phyloP scores from a whole-genome alignment of 2,888 invertebrate genomes.

The Trachelus troglodyta region DNA sequence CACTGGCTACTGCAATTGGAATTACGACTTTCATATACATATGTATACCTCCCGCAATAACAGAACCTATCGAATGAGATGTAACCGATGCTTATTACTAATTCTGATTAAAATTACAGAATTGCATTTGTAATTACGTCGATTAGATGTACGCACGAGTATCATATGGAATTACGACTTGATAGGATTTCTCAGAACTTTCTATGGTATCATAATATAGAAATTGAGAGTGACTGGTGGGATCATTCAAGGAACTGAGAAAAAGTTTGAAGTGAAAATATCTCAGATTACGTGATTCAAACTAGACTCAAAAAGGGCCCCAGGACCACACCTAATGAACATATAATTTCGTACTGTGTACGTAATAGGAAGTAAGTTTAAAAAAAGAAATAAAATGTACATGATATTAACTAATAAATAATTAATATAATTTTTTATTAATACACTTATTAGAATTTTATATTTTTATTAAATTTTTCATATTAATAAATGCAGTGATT shows the following conservation, averaged over 20 bases:
- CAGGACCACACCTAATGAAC: neutral
- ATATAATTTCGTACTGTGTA: neutral
- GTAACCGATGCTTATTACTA: slow-evolving; percentile 21
- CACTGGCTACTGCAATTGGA: neutral
- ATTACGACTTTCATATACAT: neutral
- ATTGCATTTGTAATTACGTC: neutral
- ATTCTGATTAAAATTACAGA: neutral
- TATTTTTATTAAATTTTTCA: neutral
- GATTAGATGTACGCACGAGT: neutral
- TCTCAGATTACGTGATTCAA: neutral
- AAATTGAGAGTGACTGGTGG: neutral
- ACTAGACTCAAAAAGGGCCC: neutral
- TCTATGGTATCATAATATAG: neutral
- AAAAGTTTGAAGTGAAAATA: neutral
- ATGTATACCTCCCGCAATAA: neutral
- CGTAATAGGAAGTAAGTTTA: neutral
- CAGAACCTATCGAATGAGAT: slow-evolving; percentile 10
- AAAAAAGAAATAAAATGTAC: neutral
- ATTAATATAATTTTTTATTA: neutral
- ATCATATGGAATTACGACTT: neutral
- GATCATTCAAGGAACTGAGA: neutral
- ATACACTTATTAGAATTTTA: neutral
- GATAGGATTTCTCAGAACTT: neutral
- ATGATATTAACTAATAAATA: neutral
- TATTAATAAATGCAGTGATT: neutral